Base-by-base conservation (phyloP, 35 echinoderm and acorn worm species). In the Amphiura filiformis region DNA sequence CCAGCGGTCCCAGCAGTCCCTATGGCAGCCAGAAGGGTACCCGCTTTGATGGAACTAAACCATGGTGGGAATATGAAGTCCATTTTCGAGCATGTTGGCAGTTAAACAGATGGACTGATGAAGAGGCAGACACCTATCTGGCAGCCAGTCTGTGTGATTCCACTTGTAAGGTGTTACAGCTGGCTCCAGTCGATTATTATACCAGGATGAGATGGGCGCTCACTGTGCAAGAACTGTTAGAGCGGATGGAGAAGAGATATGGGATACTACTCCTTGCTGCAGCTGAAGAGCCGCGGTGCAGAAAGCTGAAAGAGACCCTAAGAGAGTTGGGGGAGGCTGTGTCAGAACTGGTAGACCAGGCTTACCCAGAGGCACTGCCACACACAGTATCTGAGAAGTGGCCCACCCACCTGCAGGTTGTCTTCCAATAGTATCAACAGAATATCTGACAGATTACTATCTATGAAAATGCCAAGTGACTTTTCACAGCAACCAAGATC, bases 51-150 rank as follows among this genome's bases (percentile, higher is more conserved):
- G 90, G 90, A 37, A 80, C 75, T n/a, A 82, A 23, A 35, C 52
- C 90, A 20, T 92, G 84, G 84, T 17, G 40, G 15, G 90, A 92
- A 1, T 92, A 92, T 75, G 13, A 2, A 5, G 13, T 35, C 0
- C 84, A 92, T 49, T 92, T 92, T 82, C 34, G 87, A 39, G 77
- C 41, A 0, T 88, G 87, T 26, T 30, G 35, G 34, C 12, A 26
- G 22, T 38, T 38, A 9, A 81, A 88, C 31, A 23, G n/a, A 13
- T 88, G 87, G 87, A 65, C 20, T 0, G 52, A 88, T 17, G 18
- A 32, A 0, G 39, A 88, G 87, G 77, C 87, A 0, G 38, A 35
- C 17, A 31, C 23, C 14, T 80, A 64, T 22, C 31, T 88, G 32
- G 87, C 56, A 36, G 77, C 78, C 0, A 81, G 87, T 65, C 87